phyloP scores from a whole-genome alignment of 2,113 vertebrate genomes.

The Meles meles region DNA sequence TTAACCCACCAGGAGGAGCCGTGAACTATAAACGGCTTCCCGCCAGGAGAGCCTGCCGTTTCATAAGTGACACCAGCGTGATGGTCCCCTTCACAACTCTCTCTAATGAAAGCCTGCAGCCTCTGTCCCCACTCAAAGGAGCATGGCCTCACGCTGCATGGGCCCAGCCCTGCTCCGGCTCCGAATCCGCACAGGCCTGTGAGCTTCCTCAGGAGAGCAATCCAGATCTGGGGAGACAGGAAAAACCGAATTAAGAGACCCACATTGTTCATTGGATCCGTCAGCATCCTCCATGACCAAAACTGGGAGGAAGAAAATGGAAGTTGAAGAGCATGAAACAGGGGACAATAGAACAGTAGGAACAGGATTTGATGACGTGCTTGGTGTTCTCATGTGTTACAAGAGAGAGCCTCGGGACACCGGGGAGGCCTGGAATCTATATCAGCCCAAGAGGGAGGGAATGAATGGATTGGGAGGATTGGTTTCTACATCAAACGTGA shows the following conservation, averaged over 20 bases:
- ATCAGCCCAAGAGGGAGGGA: not conserved
- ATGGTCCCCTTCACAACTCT: slow-evolving; percentile 37
- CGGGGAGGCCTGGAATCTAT: fast-evolving
- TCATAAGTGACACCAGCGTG: slow-evolving; percentile 60
- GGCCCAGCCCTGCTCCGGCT: slow-evolving; percentile 21
- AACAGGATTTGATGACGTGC: not conserved
- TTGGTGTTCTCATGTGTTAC: not conserved
- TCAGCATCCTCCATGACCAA: not conserved
- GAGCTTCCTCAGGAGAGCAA: not conserved
- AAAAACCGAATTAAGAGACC: not conserved
- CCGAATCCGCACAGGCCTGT: not conserved
- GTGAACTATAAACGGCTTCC: slow-evolving; percentile 73
- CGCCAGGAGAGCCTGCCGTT: slow-evolving; percentile 55
- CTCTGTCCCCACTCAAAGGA: not conserved
- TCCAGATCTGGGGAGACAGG: not conserved
- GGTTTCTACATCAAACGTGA: not conserved
- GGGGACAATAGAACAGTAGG: slow-evolving; percentile 32
- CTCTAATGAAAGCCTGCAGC: slow-evolving; percentile 42
- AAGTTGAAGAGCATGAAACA: slow-evolving; percentile 58
- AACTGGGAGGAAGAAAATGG: slow-evolving; percentile 23
- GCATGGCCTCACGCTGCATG: not conserved
- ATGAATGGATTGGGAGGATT: not conserved
- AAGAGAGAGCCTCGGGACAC: not conserved
- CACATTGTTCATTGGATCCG: not conserved
- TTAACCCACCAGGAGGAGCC: slow-evolving; percentile 71